A percentile compares a stretch with the other conserved stretches of the same genome.
phyloP scores from a whole-genome alignment of 2,113 vertebrate species.

The Sebastes fasciatus region DNA sequence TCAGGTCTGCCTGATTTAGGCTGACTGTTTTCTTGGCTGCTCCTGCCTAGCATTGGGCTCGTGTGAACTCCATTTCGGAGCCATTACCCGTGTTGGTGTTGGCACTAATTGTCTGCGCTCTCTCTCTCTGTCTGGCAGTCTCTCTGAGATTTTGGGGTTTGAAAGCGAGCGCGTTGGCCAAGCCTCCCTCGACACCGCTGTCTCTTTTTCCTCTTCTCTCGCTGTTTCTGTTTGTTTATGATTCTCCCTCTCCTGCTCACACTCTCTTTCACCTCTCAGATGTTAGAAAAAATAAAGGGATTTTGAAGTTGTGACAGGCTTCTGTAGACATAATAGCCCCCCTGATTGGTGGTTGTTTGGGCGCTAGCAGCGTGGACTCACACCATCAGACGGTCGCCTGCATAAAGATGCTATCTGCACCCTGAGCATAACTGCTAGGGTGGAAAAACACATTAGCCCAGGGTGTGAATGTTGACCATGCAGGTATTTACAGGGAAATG shows the following conservation, averaged over 20 bases:
- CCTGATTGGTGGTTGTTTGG: slow-evolving; percentile 70
- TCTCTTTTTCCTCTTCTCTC: slow-evolving; percentile 61
- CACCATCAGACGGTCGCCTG: slow-evolving; percentile 69
- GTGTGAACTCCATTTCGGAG: slow-evolving; percentile 80
- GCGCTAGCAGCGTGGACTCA: slow-evolving; percentile 46
- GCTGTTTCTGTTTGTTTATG: slow-evolving; percentile 66
- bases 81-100: slow-evolving; percentile 82
- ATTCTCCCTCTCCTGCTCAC: slow-evolving; percentile 49
- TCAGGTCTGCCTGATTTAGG: slow-evolving; percentile 77
- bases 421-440: slow-evolving; percentile 39
- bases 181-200: slow-evolving; percentile 65
- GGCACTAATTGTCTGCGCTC: slow-evolving; percentile 79
- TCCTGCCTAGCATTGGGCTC: slow-evolving; percentile 62
- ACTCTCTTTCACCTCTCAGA: slow-evolving; percentile 64
- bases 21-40: slow-evolving; percentile 74
- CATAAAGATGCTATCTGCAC: slow-evolving; percentile 77
- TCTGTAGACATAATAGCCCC: slow-evolving; percentile 70
- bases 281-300: slow-evolving; percentile 64
- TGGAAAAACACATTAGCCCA: slow-evolving; percentile 47
- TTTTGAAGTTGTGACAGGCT: slow-evolving; percentile 56
- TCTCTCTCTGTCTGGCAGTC: slow-evolving; percentile 68
- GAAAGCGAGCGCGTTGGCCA: slow-evolving; percentile 52
- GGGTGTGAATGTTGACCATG: slow-evolving; percentile 66
- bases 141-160: slow-evolving; percentile 67
- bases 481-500: slow-evolving; percentile 56